Evolutionary conservation across 35 echinoderm and acorn worm genomes (phyloP).

Genomic region (Apostichopus californicus): DNA sequence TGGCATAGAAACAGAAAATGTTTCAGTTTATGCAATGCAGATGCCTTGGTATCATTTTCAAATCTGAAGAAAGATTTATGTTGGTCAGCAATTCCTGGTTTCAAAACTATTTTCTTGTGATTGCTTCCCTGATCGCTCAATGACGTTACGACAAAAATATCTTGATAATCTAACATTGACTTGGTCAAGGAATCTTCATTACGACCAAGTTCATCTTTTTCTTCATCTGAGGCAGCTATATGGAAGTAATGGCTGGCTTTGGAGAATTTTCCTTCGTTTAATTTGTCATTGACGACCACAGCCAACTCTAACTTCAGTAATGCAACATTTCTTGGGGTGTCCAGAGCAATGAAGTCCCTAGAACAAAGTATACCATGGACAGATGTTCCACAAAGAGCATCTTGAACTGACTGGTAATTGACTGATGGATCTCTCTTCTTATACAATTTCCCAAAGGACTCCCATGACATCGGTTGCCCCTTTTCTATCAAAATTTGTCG

Average conservation of each 20-base stretch:
- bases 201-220: conserved; percentile 33
- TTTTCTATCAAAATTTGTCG: background rate
- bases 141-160: background rate
- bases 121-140: background rate
- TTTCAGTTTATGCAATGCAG: conserved; percentile 24
- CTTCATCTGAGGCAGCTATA: background rate
- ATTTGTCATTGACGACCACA: conserved; percentile 3
- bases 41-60: conserved; percentile 4
- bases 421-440: background rate
- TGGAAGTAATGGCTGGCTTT: conserved; percentile 12
- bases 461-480: conserved; percentile 39
- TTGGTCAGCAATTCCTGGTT: background rate
- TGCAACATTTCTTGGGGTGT: conserved; percentile 25
- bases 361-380: conserved; percentile 12
- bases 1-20: conserved; percentile 18
- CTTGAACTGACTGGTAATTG: conserved; percentile 6
- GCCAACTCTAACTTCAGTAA: conserved; percentile 33
- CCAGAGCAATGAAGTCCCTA: conserved; percentile 24
- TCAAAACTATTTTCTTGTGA: background rate
- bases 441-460: background rate
- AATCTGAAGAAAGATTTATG: conserved; percentile 19
- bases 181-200: background rate
- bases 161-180: background rate
- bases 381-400: background rate
- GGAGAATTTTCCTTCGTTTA: background rate